Evolutionary conservation across 2,888 invertebrate genomes (phyloP), one percentile per base, ranked within the genome.

Genomic region (Noctuana brunneofusca): DNA sequence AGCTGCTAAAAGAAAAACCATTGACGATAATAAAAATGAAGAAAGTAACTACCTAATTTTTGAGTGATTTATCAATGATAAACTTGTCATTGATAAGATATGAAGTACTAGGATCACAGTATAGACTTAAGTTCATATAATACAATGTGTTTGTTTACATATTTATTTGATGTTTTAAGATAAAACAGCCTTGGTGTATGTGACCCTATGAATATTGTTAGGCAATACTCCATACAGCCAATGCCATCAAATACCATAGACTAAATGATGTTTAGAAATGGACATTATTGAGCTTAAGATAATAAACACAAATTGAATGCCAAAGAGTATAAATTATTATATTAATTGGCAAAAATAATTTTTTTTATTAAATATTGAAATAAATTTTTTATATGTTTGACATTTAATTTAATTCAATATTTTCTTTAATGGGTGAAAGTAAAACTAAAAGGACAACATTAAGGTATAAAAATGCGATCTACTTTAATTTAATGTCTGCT

Each of bases 61-160:
- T 52, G 30, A 27, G 41, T 20, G 9, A 30, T 41, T 58, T 58
- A 58, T 58, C 58, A 52, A 41, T 30, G 38, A 58, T 58, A 58
- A 50, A 58, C 18, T 24, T 58, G 57, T 24, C 49, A 24, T 14
- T n/a, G 41, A 58, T 30, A 41, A 52, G 41, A 41, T 27, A 14
- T 50, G n/a, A 38, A 22, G 22, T 38, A 5, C 14, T 38, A 20
- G 22, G 35, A 38, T 24, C 35, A 24, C 14, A 2, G 24, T 9
- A 46, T 20, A 18, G 11, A 30, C 46, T 9, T 56, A 49, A 6
- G 3, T 41, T 1, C 16, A 16, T 2, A 20, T 14, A 22, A 2
- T 20, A 3, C 38, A 50, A 53, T 59, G 50, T 52, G 38, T 41
- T 59, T 59, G 53, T 58, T 58, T 58, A 52, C 52, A 53, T 46